These are phyloP conservation scores for Phania funesta DNA, from an alignment of 2,888 invertebrate species.

Conservation along the genomic window DNA sequence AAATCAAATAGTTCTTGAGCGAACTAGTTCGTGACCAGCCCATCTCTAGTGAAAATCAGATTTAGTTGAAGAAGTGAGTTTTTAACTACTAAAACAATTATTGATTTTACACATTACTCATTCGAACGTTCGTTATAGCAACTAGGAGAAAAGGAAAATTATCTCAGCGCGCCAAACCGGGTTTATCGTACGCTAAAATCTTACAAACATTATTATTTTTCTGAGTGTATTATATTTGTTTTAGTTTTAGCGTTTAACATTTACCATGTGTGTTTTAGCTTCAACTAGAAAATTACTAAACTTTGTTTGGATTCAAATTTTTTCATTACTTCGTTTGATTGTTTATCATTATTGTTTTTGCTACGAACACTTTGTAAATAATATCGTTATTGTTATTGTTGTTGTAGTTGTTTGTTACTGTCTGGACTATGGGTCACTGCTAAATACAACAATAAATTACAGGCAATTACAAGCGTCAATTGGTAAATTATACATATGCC, in stretches of 20 bases:
- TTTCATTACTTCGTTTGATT: neutral
- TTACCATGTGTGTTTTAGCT: conserved; percentile 18
- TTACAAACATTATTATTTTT: neutral
- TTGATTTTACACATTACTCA: too few species aligned
- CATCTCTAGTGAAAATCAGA: too few species aligned
- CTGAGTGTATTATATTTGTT: neutral
- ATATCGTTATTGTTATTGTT: neutral
- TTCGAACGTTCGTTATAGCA: too few species aligned
- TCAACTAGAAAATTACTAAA: conserved; percentile 31
- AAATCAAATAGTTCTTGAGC: too few species aligned
- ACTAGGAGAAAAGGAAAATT: too few species aligned
- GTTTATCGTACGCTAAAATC: neutral
- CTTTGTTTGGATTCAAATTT: neutral
- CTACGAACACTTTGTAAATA: neutral
- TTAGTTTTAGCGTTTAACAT: neutral
- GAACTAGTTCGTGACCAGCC: too few species aligned
- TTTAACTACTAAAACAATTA: too few species aligned
- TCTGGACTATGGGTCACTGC: conserved; percentile 67
- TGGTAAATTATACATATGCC: conserved; percentile 67
- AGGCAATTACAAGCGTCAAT: conserved; percentile 64
- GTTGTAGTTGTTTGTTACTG: conserved; percentile 21
- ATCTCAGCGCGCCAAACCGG: neutral
- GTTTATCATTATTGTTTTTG: conserved; percentile 21
- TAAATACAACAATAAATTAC: conserved; percentile 10
- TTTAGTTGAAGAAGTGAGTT: too few species aligned